Conservation (phyloP, 2,113 vertebrate genomes). For the Atrichornis clamosus region DNA sequence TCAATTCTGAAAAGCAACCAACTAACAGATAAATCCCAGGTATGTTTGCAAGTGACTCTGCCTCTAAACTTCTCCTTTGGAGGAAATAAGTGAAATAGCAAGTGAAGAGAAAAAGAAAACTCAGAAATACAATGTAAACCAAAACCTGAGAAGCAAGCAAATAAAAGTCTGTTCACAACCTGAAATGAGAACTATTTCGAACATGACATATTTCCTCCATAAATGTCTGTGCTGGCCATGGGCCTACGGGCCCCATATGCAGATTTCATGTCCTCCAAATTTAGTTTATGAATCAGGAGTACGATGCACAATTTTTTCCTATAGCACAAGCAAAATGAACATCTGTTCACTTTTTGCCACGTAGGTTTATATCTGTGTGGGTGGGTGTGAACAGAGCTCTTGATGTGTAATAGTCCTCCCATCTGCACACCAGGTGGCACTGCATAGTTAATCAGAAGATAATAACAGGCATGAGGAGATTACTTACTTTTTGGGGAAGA, state of each 20-base stretch:
- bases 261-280: conserved; percentile 62
- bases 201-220: conserved; percentile 23
- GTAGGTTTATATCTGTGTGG: conserved; percentile 66
- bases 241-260: conserved; percentile 47
- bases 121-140: neutral
- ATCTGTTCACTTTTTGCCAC: conserved; percentile 74
- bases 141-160: conserved; percentile 2
- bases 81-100: neutral
- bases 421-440: conserved; percentile 75
- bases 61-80: neutral
- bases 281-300: conserved; percentile 70
- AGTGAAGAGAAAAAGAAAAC: neutral
- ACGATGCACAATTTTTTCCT: conserved; percentile 59
- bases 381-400: conserved; percentile 70
- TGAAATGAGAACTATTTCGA: conserved; percentile 13
- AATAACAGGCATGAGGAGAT: conserved; percentile 62
- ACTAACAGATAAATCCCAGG: neutral
- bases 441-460: conserved; percentile 73
- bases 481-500: conserved; percentile 62
- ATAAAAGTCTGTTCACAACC: conserved; percentile 3
- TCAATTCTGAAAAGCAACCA: neutral
- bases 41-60: neutral
- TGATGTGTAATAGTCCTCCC: conserved; percentile 69
- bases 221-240: conserved; percentile 39
- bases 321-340: conserved; percentile 74